Evolutionary conservation across 2,113 vertebrate genomes (phyloP).

Genomic region (Pachyramphus minor): DNA sequence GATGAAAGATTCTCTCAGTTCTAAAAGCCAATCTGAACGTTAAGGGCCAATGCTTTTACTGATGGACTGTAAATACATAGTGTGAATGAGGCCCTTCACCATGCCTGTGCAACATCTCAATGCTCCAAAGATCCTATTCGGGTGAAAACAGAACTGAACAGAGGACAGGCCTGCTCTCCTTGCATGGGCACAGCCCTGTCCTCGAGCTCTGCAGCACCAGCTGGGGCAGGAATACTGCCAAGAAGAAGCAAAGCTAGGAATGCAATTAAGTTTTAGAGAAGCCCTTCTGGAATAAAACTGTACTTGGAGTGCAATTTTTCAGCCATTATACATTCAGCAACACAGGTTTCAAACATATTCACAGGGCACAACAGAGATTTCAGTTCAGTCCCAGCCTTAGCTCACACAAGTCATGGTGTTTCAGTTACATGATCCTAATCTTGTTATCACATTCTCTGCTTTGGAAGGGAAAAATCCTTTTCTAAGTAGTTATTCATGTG

Average conservation of each 20-base stretch:
- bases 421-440: not conserved
- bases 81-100: not conserved
- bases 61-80: not conserved
- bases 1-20: not conserved
- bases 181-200: not conserved
- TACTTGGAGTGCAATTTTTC: not conserved
- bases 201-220: not conserved
- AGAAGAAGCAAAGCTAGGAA: not conserved
- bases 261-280: not conserved
- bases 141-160: not conserved
- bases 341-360: not conserved
- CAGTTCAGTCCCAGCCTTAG: not conserved
- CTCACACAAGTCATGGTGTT: accelerated
- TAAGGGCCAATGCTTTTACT: not conserved
- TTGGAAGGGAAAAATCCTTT: not conserved
- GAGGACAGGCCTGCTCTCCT: not conserved
- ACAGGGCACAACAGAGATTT: not conserved
- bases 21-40: not conserved
- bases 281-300: not conserved
- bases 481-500: not conserved
- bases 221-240: not conserved
- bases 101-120: accelerated
- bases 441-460: not conserved
- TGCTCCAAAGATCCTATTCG: not conserved
- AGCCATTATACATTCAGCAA: not conserved